A percentile compares a stretch with the other conserved stretches of the same genome.
These are phyloP conservation scores for Cylas formicarius DNA, from an alignment of 1,140 invertebrate genomes.

Conservation along the genomic window DNA sequence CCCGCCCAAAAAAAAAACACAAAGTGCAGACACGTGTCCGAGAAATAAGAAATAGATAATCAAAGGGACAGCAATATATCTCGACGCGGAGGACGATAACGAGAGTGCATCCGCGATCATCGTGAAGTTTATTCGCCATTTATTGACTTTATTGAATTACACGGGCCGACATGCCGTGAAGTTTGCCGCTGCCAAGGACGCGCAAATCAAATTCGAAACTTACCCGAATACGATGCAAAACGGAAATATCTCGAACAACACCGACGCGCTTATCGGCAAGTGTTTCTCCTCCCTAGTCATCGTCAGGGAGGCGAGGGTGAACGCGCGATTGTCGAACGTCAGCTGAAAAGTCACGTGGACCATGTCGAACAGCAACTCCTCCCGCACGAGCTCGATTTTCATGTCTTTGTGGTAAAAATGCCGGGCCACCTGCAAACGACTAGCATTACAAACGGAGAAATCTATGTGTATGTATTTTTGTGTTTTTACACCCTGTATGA, in stretches of 20 bases:
- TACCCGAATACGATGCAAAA: conserved; percentile 95
- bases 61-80: too few species aligned
- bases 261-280: conserved; percentile 75
- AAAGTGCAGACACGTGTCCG: too few species aligned
- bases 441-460: conserved; percentile 1
- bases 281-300: conserved; percentile 82
- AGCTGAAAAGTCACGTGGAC: conserved; percentile 89
- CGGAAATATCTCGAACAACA: conserved; percentile 95
- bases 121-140: not conserved
- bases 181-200: too few species aligned
- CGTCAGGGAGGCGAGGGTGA: conserved; percentile 67
- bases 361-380: conserved; percentile 82
- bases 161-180: too few species aligned
- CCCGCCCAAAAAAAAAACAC: too few species aligned
- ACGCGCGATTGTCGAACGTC: conserved; percentile 88
- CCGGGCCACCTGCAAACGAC: conserved; percentile 61
- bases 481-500: too few species aligned
- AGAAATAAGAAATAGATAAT: too few species aligned
- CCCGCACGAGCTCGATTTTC: conserved; percentile 79
- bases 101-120: not conserved
- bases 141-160: too few species aligned
- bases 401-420: conserved; percentile 92
- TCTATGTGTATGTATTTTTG: not conserved
- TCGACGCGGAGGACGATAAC: not conserved
- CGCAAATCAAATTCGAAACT: conserved; percentile 9